Conservation (phyloP, 2,113 vertebrate species). For the Lutjanus erythropterus region DNA sequence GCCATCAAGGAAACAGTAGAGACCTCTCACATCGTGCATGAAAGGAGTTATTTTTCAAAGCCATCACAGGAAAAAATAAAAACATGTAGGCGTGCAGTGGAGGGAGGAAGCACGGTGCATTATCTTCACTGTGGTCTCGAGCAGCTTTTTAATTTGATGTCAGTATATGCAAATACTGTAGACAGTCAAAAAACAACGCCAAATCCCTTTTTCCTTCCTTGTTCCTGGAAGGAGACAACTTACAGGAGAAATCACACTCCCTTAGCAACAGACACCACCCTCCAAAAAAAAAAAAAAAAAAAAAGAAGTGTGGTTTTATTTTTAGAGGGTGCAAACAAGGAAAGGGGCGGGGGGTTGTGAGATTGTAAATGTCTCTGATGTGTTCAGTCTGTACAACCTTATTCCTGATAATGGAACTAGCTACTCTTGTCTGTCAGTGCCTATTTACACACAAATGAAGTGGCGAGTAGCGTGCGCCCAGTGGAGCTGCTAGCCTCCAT, state of each 20-base stretch:
- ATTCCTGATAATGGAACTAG: constrained; percentile 79
- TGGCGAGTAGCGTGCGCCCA: constrained; percentile 65
- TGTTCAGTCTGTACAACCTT: constrained; percentile 72
- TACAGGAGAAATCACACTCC: constrained; percentile 52
- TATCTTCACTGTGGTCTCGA: constrained; percentile 43
- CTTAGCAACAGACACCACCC: constrained; percentile 67
- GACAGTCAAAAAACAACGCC: constrained; percentile 45
- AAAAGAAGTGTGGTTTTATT: constrained; percentile 64
- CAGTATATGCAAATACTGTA: constrained; percentile 58
- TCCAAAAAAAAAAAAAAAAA: background rate
- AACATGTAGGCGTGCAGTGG: constrained; percentile 19
- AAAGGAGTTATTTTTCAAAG: constrained; percentile 53
- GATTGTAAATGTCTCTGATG: constrained; percentile 78
- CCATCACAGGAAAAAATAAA: constrained; percentile 10
- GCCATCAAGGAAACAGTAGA: constrained; percentile 43
- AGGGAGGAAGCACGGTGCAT: constrained; percentile 9
- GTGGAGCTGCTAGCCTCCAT: constrained; percentile 75
- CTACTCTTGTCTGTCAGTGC: constrained; percentile 77
- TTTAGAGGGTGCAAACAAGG: constrained; percentile 79
- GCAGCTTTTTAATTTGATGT: constrained; percentile 71
- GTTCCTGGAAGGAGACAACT: constrained; percentile 63
- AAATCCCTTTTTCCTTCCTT: constrained; percentile 39
- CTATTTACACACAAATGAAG: constrained; percentile 83
- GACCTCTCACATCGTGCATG: constrained; percentile 18
- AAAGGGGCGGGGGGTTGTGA: constrained; percentile 18